These are phyloP conservation scores for Nymphalis c-album DNA, from an alignment of 2,888 invertebrate species.

Conservation along the genomic window DNA sequence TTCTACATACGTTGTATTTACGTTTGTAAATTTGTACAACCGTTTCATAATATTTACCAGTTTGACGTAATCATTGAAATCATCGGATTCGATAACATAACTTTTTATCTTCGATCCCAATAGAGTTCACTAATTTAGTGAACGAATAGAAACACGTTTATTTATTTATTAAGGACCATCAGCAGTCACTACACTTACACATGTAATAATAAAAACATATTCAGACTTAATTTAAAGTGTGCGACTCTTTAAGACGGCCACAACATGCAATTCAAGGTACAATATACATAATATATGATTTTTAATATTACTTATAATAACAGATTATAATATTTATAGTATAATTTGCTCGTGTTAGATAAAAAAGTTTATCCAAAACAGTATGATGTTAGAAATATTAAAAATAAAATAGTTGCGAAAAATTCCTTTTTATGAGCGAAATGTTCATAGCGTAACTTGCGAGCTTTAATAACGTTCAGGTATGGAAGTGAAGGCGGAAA, in stretches of 20 bases:
- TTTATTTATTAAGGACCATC: too few species aligned
- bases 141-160: not conserved
- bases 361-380: too few species aligned
- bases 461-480: not conserved
- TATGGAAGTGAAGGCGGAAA: not conserved
- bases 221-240: too few species aligned
- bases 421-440: not conserved
- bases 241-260: too few species aligned
- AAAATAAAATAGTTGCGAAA: not conserved
- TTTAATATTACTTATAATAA: too few species aligned
- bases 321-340: too few species aligned
- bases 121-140: not conserved
- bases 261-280: too few species aligned
- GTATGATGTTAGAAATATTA: not conserved
- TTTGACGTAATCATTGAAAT: not conserved
- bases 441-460: not conserved
- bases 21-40: constrained; percentile 1
- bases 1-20: constrained; percentile 1
- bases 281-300: too few species aligned
- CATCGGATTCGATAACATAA: not conserved
- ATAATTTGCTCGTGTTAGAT: too few species aligned
- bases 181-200: too few species aligned
- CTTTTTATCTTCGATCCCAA: not conserved
- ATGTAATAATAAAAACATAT: too few species aligned
- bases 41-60: not conserved